A percentile compares a stretch with the other conserved stretches of the same genome.
Evolutionary conservation across 2,113 vertebrate genomes (phyloP).

Genomic region (Thomomys bottae): DNA sequence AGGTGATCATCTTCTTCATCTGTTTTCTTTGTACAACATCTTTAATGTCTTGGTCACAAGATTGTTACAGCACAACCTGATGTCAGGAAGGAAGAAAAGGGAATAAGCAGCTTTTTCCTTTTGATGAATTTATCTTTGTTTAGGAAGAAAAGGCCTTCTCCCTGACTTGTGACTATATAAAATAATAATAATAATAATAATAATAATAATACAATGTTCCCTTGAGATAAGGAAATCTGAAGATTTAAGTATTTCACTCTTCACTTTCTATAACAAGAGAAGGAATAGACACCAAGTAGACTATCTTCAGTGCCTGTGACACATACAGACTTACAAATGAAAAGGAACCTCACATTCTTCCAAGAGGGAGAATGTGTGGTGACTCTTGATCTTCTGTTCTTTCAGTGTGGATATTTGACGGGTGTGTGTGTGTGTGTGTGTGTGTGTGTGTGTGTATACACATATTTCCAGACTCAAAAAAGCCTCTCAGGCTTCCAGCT

Average conservation of each 20-base stretch:
- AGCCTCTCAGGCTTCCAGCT: neutral
- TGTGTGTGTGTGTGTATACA: no score
- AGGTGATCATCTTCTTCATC: neutral
- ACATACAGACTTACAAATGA: neutral
- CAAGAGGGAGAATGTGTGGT: neutral
- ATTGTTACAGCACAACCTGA: neutral
- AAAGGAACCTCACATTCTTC: neutral
- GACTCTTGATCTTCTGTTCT: neutral
- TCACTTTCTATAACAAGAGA: neutral
- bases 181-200: neutral
- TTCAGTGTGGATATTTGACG: neutral
- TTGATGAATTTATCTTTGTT: slow-evolving; percentile 20
- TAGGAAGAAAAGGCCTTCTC: slow-evolving; percentile 22
- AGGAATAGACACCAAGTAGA: neutral
- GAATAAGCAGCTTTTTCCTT: slow-evolving; percentile 7
- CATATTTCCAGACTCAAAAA: neutral
- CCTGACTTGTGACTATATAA: neutral
- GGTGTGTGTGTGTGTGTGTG: no score
- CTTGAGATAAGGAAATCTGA: neutral
- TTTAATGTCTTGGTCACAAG: slow-evolving; percentile 26
- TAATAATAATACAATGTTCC: neutral
- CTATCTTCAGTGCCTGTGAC: neutral
- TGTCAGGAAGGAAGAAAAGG: neutral
- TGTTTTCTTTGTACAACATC: neutral
- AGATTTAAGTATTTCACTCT: slow-evolving; percentile 10